These are phyloP conservation scores for Sardinella longiceps DNA, from an alignment of 2,797 vertebrate genomes.

Conservation along the genomic window DNA sequence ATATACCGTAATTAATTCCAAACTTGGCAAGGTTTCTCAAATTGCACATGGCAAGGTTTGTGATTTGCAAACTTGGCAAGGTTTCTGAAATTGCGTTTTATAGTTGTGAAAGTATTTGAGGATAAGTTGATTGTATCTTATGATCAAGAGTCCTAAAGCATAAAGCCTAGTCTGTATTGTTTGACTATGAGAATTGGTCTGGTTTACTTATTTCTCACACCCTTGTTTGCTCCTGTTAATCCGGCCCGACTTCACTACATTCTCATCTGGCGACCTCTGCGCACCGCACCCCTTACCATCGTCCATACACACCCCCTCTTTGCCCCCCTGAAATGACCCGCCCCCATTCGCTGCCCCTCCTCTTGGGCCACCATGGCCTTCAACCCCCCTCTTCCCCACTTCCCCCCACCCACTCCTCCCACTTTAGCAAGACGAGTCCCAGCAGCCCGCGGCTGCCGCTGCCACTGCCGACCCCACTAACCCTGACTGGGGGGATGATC, in stretches of 20 bases:
- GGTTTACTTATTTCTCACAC: background rate
- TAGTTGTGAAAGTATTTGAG: too few species aligned
- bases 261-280: background rate
- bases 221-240: background rate
- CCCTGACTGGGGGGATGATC: conserved; percentile 41
- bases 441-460: conserved; percentile 8
- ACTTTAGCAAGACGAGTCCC: conserved; percentile 45
- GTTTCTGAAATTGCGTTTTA: too few species aligned
- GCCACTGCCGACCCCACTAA: background rate
- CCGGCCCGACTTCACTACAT: background rate
- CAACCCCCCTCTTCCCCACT: conserved; percentile 36
- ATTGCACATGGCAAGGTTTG: too few species aligned
- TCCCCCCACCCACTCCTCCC: conserved; percentile 45
- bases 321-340: conserved; percentile 27
- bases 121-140: background rate
- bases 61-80: too few species aligned
- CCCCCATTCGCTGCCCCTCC: conserved; percentile 36
- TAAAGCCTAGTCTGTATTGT: background rate
- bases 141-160: background rate
- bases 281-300: background rate
- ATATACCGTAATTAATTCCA: too few species aligned
- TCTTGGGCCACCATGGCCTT: conserved; percentile 43
- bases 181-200: background rate
- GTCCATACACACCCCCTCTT: background rate
- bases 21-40: too few species aligned